phyloP scores from a whole-genome alignment of 2,113 vertebrate genomes.

The Gopherus flavomarginatus region DNA sequence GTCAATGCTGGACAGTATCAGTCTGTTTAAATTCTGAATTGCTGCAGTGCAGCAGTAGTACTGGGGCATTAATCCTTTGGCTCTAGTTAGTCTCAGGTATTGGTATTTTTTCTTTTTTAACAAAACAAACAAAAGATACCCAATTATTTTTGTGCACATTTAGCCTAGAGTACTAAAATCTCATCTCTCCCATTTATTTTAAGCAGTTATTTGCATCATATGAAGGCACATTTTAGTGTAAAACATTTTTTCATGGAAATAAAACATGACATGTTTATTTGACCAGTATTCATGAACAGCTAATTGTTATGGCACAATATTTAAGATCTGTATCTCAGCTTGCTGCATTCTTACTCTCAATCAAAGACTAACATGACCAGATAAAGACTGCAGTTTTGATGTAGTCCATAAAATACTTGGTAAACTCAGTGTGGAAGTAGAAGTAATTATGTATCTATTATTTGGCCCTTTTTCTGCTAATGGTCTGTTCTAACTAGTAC shows the following conservation, averaged over 20 bases:
- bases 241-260: fast-evolving
- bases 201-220: fast-evolving
- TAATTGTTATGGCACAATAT: neutral
- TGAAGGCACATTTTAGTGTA: fast-evolving
- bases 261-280: neutral
- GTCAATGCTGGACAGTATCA: neutral
- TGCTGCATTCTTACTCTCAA: too few species aligned
- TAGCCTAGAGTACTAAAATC: neutral
- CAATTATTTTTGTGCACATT: neutral
- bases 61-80: neutral
- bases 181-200: fast-evolving
- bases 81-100: neutral
- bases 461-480: neutral
- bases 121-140: neutral
- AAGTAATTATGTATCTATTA: neutral
- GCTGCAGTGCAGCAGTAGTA: fast-evolving
- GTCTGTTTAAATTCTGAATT: neutral
- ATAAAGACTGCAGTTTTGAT: neutral
- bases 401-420: neutral
- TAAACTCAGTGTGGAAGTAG: neutral
- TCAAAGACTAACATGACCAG: neutral
- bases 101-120: neutral
- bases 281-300: neutral
- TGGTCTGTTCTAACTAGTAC: neutral
- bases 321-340: neutral